Conservation (phyloP, 1,140 invertebrate genomes). For the Oppia nitens region DNA sequence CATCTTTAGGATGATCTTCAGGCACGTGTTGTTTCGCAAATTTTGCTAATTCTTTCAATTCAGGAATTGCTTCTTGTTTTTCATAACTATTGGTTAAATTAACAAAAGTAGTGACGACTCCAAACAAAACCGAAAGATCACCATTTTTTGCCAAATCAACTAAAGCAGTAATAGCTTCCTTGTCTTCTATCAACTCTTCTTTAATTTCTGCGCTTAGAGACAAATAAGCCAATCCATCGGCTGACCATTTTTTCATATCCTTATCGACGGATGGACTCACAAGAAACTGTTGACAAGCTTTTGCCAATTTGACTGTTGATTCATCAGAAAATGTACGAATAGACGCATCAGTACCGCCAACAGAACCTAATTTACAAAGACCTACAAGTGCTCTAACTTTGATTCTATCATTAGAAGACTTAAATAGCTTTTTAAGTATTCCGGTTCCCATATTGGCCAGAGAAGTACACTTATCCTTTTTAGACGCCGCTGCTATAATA, state of each 20-base stretch:
- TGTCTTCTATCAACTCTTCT: constrained; percentile 81
- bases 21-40: constrained; percentile 99
- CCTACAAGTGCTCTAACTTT: constrained; percentile 73
- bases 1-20: constrained; percentile 87
- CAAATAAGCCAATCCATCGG: constrained; percentile 90
- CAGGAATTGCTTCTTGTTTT: constrained; percentile 88
- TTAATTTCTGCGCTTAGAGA: constrained; percentile 97
- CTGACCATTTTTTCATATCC: constrained; percentile 84
- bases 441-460: constrained; percentile 80
- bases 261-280: constrained; percentile 5
- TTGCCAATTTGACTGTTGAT: constrained; percentile 74
- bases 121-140: constrained; percentile 70
- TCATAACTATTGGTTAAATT: constrained; percentile 97
- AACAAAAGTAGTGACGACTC: constrained; percentile 82
- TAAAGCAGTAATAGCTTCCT: constrained; percentile 56
- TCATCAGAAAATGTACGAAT: constrained; percentile 86
- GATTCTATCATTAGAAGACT: constrained; percentile 75
- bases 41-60: constrained; percentile 92
- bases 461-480: constrained; percentile 86
- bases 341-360: constrained; percentile 87
- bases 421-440: constrained; percentile 83
- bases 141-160: constrained; percentile 64
- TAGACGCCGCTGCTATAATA: constrained; percentile 84
- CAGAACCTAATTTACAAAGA: constrained; percentile 88
- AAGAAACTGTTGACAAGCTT: constrained; percentile 57